A percentile compares a stretch with the other conserved stretches of the same genome.
phyloP scores from a whole-genome alignment of 1,140 invertebrate species.

The Drosophila tropicalis region DNA sequence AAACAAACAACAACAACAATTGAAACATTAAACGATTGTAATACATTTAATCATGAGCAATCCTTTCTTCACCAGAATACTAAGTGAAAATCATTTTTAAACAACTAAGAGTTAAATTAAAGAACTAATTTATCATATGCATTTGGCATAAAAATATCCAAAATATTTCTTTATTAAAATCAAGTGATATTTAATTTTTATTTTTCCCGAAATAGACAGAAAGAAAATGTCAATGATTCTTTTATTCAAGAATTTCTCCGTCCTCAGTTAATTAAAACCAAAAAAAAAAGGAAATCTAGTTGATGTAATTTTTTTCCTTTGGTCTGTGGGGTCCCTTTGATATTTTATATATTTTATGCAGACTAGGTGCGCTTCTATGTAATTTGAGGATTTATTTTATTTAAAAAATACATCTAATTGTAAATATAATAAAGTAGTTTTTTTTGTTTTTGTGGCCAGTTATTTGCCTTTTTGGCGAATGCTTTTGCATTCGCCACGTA shows the following conservation, averaged over 20 bases:
- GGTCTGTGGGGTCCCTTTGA: too few relatives aligned
- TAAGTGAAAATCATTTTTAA: neutral
- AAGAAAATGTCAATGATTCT: too few relatives aligned
- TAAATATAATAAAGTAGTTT: neutral
- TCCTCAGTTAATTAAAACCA: too few relatives aligned
- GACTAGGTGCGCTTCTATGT: neutral
- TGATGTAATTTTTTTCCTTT: too few relatives aligned
- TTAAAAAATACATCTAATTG: neutral
- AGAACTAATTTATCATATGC: too few relatives aligned
- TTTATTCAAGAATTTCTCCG: too few relatives aligned
- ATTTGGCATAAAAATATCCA: too few relatives aligned
- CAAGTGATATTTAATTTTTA: too few relatives aligned
- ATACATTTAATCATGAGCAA: conserved; percentile 1
- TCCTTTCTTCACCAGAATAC: neutral
- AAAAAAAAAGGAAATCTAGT: too few relatives aligned
- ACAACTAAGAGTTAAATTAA: neutral
- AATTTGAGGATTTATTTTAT: neutral
- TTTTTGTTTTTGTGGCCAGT: neutral
- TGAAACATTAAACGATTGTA: neutral
- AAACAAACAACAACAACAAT: conserved; percentile 3
- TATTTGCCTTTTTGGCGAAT: neutral
- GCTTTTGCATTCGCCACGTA: conserved; percentile 15
- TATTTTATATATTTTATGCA: neutral
- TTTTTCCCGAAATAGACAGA: too few relatives aligned
- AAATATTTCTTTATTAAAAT: too few relatives aligned